Percentiles rank a stretch among this genome's conserved stretches.
phyloP scores from a whole-genome alignment of 2,113 vertebrate genomes.

The Furnarius figulus region DNA sequence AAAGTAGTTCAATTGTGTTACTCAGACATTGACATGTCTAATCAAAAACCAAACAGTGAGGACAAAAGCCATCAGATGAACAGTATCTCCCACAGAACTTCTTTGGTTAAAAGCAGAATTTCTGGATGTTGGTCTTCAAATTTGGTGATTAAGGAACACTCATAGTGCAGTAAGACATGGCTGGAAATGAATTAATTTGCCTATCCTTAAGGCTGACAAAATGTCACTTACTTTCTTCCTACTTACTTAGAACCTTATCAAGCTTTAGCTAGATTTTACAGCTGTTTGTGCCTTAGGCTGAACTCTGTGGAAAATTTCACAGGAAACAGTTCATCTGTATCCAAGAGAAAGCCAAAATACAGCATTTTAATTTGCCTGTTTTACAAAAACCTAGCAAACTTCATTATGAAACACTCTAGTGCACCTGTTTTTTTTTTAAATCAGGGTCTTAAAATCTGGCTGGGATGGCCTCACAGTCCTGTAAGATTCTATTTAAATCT shows the following conservation, averaged over 20 bases:
- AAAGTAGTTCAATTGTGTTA: neutral
- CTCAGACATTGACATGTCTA: neutral
- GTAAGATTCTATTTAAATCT: neutral
- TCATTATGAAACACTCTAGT: neutral
- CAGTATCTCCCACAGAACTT: neutral
- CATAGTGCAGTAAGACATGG: neutral
- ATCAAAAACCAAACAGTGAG: neutral
- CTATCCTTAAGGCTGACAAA: neutral
- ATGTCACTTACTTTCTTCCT: neutral
- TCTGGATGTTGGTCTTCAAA: neutral
- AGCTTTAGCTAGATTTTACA: neutral
- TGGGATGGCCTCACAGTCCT: neutral
- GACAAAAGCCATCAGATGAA: neutral
- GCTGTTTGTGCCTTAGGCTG: neutral
- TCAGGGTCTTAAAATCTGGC: neutral
- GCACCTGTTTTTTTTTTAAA: neutral
- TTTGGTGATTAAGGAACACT: neutral
- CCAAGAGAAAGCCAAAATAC: neutral
- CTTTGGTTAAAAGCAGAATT: neutral
- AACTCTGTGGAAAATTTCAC: neutral
- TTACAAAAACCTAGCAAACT: neutral
- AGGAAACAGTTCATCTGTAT: neutral
- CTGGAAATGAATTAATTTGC: neutral
- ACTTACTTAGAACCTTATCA: neutral
- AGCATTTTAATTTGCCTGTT: neutral